These are phyloP conservation scores for Scytalopus superciliaris DNA, from an alignment of 2,113 vertebrate species.

Conservation along the genomic window DNA sequence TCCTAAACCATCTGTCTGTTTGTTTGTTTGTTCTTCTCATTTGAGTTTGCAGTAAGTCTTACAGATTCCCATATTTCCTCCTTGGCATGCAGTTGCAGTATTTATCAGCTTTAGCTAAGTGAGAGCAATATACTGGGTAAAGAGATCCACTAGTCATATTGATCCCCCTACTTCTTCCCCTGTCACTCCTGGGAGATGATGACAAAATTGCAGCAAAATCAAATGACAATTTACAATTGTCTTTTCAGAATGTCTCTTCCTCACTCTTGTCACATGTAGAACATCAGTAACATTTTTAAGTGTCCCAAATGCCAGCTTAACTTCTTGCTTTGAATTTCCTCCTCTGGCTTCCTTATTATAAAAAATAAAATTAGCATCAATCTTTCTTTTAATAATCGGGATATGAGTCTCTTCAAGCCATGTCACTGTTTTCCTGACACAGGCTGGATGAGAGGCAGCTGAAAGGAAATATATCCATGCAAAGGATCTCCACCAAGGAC, in stretches of 20 bases:
- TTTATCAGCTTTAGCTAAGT: conserved; percentile 35
- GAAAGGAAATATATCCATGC: neutral
- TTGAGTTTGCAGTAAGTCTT: neutral
- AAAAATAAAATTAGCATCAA: neutral
- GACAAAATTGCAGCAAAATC: neutral
- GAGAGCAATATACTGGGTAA: neutral
- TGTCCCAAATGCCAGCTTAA: neutral
- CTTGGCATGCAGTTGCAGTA: neutral
- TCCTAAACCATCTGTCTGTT: neutral
- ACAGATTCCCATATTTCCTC: neutral
- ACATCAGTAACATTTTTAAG: neutral
- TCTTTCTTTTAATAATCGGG: neutral
- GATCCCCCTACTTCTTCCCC: neutral
- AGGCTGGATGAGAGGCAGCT: neutral
- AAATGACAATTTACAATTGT: neutral
- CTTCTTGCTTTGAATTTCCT: neutral
- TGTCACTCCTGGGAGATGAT: neutral
- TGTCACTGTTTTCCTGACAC: neutral
- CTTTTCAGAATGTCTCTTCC: neutral
- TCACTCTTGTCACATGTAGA: neutral
- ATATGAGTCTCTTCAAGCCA: neutral
- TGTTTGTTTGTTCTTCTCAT: neutral
- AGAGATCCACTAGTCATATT: neutral
- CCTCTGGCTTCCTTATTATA: neutral
- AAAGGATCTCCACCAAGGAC: neutral